These are phyloP conservation scores for Paramormyrops kingsleyae DNA, from an alignment of 2,113 vertebrate species.

Conservation along the genomic window DNA sequence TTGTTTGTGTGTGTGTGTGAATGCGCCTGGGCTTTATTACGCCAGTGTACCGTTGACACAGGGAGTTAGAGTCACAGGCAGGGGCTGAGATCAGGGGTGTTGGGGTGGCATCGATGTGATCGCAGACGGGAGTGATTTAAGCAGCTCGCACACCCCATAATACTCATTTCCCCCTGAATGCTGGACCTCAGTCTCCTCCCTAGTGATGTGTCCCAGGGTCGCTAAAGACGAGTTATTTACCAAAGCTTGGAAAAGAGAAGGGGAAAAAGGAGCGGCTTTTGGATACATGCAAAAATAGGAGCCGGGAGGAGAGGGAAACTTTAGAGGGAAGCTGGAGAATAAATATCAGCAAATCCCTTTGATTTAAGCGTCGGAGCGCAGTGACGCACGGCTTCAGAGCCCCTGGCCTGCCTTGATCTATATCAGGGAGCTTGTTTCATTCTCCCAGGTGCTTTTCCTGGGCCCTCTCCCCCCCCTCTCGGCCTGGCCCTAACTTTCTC, in stretches of 20 bases:
- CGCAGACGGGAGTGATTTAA: not conserved
- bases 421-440: not conserved
- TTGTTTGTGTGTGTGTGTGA: not conserved
- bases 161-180: not conserved
- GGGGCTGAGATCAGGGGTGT: not conserved
- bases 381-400: not conserved
- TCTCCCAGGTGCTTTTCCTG: not conserved
- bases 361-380: not conserved
- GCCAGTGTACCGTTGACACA: not conserved
- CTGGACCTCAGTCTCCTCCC: not conserved
- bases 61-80: not conserved
- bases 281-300: not conserved
- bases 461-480: constrained; percentile 1
- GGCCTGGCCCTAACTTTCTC: not conserved
- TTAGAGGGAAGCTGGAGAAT: not conserved
- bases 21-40: not conserved
- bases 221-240: not conserved
- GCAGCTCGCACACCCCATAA: not conserved
- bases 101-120: not conserved
- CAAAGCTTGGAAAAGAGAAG: not conserved
- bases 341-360: constrained; percentile 2
- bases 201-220: not conserved
- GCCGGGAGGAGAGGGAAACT: not conserved
- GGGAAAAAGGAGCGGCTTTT: not conserved
- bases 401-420: not conserved